phyloP scores from a whole-genome alignment of 2,888 invertebrate species.

The Bombylius major region DNA sequence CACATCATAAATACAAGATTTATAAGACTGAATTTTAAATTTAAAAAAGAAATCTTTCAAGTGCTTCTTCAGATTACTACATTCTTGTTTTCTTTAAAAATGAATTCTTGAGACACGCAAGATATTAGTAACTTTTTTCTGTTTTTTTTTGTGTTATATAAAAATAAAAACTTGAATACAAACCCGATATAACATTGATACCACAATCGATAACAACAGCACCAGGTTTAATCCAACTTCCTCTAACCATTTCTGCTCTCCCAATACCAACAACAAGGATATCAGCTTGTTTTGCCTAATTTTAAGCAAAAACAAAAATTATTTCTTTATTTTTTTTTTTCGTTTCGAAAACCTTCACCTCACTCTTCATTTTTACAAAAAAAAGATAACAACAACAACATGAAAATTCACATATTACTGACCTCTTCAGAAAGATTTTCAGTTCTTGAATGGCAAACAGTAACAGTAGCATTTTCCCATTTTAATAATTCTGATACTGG shows the following conservation, averaged over 20 bases:
- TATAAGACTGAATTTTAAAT: no score
- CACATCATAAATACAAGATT: no score
- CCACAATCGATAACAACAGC: slow-evolving; percentile 99
- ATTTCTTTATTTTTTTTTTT: not conserved
- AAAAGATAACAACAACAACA: not conserved
- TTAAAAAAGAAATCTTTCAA: no score
- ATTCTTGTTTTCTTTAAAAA: no score
- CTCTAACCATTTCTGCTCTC: slow-evolving; percentile 76
- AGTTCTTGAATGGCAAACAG: slow-evolving; percentile 92
- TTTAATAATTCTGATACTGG: slow-evolving; percentile 88
- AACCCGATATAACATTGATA: slow-evolving; percentile 82
- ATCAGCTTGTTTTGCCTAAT: slow-evolving; percentile 66
- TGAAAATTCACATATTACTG: slow-evolving; percentile 11
- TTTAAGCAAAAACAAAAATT: no score
- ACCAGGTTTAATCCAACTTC: slow-evolving; percentile 94
- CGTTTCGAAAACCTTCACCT: not conserved
- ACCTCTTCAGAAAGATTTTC: slow-evolving; percentile 65
- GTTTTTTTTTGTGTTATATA: no score
- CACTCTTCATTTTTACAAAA: no score
- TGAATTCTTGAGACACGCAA: no score
- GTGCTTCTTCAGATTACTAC: no score
- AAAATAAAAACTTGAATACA: not conserved
- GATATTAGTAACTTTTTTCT: no score
- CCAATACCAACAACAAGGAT: slow-evolving; percentile 96
- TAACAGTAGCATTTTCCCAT: slow-evolving; percentile 95